A percentile compares a stretch with the other conserved stretches of the same genome.
phyloP scores from a whole-genome alignment of 2,797 vertebrate genomes.

The Pseudocheirus occidentalis region DNA sequence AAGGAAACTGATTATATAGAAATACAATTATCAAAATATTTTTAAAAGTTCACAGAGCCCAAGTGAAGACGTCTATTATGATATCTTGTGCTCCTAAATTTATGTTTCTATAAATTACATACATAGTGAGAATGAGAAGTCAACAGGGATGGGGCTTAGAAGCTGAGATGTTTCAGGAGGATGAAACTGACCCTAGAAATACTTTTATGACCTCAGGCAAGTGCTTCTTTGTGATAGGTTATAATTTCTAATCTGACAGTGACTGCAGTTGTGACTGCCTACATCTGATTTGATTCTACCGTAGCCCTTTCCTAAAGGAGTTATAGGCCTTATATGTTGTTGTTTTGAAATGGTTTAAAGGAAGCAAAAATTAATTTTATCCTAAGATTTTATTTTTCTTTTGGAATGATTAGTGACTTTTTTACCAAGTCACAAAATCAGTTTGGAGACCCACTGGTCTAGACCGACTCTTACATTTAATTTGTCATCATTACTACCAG shows the following conservation, averaged over 20 bases:
- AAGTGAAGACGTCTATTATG: neutral
- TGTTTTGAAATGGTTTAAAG: slow-evolving; percentile 17
- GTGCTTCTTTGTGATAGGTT: slow-evolving; percentile 11
- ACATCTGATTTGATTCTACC: slow-evolving; percentile 6
- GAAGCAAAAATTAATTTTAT: slow-evolving; percentile 39
- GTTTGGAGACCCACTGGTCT: neutral
- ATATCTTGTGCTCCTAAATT: neutral
- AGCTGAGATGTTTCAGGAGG: neutral
- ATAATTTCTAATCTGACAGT: slow-evolving; percentile 2
- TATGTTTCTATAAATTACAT: neutral
- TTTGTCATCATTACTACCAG: neutral
- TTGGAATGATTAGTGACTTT: neutral
- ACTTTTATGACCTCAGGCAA: neutral
- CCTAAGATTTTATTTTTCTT: neutral
- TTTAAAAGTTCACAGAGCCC: neutral
- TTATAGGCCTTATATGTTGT: neutral
- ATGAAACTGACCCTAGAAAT: neutral
- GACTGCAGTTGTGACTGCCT: neutral
- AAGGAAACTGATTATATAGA: neutral
- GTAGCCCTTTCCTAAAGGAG: neutral
- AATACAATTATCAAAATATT: neutral
- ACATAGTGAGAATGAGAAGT: neutral
- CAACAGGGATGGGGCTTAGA: neutral
- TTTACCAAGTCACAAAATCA: neutral
- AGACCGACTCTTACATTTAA: neutral